A percentile compares a stretch with the other conserved stretches of the same genome.
phyloP scores from a whole-genome alignment of 2,888 invertebrate species.

The Lamproptera curius region DNA sequence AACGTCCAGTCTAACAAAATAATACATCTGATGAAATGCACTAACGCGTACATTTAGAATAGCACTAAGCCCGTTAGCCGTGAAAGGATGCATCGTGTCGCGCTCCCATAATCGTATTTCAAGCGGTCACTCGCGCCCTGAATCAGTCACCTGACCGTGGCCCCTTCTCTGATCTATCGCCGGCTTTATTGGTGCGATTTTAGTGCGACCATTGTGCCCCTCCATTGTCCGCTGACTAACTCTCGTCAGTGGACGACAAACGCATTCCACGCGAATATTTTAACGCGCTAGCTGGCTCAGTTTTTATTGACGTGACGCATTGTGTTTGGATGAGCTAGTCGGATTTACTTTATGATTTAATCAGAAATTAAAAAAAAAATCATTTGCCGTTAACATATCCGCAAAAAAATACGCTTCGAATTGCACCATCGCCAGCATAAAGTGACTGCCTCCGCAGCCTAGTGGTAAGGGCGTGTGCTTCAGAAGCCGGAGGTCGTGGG shows the following conservation, averaged over 20 bases:
- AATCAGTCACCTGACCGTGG: slow-evolving; percentile 41
- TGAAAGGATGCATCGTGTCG: background rate
- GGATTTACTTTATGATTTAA: background rate
- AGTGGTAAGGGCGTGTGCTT: too few species aligned
- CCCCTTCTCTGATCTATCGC: slow-evolving; percentile 14
- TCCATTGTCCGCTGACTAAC: slow-evolving; percentile 6
- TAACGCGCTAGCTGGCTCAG: background rate
- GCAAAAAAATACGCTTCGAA: too few species aligned
- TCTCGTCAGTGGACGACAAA: slow-evolving; percentile 1
- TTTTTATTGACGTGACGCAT: background rate
- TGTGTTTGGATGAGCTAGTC: background rate
- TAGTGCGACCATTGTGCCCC: slow-evolving; percentile 7
- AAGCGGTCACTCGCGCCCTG: slow-evolving; percentile 37
- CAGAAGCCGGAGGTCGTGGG: too few species aligned
- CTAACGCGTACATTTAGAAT: too few species aligned
- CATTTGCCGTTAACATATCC: background rate
- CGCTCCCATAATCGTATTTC: slow-evolving; percentile 40
- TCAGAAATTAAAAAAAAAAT: background rate
- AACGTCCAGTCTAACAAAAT: too few species aligned
- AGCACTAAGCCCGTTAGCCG: too few species aligned
- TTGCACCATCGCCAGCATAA: too few species aligned
- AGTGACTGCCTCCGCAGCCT: too few species aligned
- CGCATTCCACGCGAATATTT: background rate
- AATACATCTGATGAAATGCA: too few species aligned
- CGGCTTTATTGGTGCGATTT: slow-evolving; percentile 23